Percentiles rank a stretch among this genome's conserved stretches.
Evolutionary conservation across 2,113 vertebrate species (phyloP).

Genomic region (Sturnus vulgaris): DNA sequence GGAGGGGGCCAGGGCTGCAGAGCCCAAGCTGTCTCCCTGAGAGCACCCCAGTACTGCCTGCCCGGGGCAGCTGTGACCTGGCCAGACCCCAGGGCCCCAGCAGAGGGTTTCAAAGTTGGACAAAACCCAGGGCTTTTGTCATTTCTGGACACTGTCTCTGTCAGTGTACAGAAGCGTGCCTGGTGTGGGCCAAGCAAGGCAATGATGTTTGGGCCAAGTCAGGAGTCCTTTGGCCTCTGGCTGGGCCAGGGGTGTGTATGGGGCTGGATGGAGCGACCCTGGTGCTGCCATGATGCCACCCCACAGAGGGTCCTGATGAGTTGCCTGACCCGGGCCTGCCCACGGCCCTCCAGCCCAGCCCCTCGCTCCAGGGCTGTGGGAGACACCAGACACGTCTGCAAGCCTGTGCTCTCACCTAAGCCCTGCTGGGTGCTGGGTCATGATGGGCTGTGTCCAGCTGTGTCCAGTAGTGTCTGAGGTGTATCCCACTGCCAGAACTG

Average conservation of each 20-base stretch:
- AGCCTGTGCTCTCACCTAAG: accelerated
- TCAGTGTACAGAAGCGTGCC: neutral
- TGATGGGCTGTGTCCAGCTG: neutral
- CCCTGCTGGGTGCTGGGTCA: neutral
- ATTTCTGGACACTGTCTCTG: neutral
- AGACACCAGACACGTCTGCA: accelerated
- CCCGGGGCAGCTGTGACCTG: neutral
- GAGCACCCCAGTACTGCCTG: accelerated
- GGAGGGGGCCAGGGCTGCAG: neutral
- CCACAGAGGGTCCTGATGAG: neutral
- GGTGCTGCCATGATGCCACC: neutral
- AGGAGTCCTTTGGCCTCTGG: neutral
- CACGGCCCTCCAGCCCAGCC: neutral
- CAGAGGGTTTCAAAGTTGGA: neutral
- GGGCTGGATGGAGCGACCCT: accelerated
- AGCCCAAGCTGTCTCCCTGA: neutral
- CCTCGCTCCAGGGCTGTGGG: neutral
- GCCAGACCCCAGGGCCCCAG: neutral
- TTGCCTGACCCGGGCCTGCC: accelerated
- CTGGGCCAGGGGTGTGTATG: no score
- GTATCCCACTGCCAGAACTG: neutral
- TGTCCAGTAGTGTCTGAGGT: neutral
- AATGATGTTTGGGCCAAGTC: no score
- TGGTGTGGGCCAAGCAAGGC: neutral
- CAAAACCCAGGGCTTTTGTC: neutral